A percentile compares a stretch with the other conserved stretches of the same genome.
phyloP scores from a whole-genome alignment of 2,888 invertebrate genomes.

The Drosophila subsilvestris region DNA sequence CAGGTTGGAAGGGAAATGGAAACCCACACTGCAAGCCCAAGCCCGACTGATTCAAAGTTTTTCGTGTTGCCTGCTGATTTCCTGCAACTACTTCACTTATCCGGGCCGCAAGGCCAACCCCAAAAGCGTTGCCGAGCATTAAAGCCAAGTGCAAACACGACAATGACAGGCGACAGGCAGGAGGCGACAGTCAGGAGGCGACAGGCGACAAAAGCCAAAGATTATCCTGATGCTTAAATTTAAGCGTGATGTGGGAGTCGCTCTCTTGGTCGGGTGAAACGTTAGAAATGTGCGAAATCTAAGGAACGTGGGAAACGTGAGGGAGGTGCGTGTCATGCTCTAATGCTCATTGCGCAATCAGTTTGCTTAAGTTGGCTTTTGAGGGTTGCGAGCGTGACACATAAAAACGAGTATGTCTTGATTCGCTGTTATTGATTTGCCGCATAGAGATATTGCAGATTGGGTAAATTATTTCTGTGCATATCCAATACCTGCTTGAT shows the following conservation, averaged over 20 bases:
- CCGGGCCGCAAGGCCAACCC: slow-evolving; percentile 30
- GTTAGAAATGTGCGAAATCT: neutral
- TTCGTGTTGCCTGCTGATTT: slow-evolving; percentile 9
- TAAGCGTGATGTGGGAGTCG: slow-evolving; percentile 9
- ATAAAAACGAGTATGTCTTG: slow-evolving; percentile 23
- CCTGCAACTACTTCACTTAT: slow-evolving; percentile 45
- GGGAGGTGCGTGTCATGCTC: slow-evolving; percentile 46
- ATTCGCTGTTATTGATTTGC: slow-evolving; percentile 38
- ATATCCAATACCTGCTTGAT: too few relatives aligned
- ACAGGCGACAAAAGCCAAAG: slow-evolving; percentile 69
- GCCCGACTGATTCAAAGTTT: slow-evolving; percentile 36
- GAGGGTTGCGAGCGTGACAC: slow-evolving; percentile 36
- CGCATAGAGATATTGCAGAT: slow-evolving; percentile 22
- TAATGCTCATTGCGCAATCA: slow-evolving; percentile 71
- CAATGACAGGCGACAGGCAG: slow-evolving; percentile 57
- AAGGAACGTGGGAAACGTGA: slow-evolving; percentile 17
- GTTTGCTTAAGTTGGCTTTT: slow-evolving; percentile 31
- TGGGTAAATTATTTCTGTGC: too few relatives aligned
- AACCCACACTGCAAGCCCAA: slow-evolving; percentile 5
- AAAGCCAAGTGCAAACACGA: slow-evolving; percentile 73
- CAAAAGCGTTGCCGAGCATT: slow-evolving; percentile 41
- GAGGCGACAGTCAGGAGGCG: slow-evolving; percentile 23
- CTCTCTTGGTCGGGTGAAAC: neutral
- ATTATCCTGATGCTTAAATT: slow-evolving; percentile 67
- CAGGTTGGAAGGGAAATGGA: slow-evolving; percentile 20